Base-by-base conservation (phyloP, 2,113 vertebrate species). In the Crotalus tigris region DNA sequence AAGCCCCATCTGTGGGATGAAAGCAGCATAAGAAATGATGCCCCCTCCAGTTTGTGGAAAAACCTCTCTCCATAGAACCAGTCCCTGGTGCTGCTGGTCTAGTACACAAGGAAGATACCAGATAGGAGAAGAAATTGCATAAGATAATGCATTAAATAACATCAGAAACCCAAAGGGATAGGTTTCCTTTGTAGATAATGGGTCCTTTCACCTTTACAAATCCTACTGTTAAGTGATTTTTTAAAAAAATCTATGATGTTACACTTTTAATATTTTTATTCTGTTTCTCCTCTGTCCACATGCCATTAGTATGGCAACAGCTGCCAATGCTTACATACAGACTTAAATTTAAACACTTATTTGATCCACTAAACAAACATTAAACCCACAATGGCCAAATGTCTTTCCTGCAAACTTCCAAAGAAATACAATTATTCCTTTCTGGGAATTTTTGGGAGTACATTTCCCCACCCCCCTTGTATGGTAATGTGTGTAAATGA, bases 351-450 rank as follows among this genome's bases (percentile, higher is more conserved):
- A 53, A 81, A 39, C 89, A 61, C 46, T 57, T 58, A 64, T 90
- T 54, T 93, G 57, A 53, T 93, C 75, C 59, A 57, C 39, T 58
- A 87, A 90, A 86, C 23, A 85, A 90, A 86, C 44, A 90, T 87
- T 61, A 39, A 53, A 87, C 39, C n/a, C 92, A 90, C 88, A 86
- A 85, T 86, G 86, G 57, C 57, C 46, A 26, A 44, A 23, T 64
- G 75, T 54, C 55, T 90, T 90, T 81, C 44, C 13, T 53, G 69
- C 55, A 86, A 58, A 23, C 26, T 90, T 64, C 93, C 94, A 93
- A 95, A 95, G 88, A 95, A 94, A 85, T 15, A n/a, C 93, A 95
- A 75, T 13, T 88, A 94, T 54, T 0, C 90, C 54, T 89, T 96
- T 95, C 93, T 92, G 49, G 59, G 95, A 91, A 75, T 23, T 3